A percentile compares a stretch with the other conserved stretches of the same genome.
Evolutionary conservation across 2,797 vertebrate species (phyloP).

Genomic region (Lutjanus campechanus): DNA sequence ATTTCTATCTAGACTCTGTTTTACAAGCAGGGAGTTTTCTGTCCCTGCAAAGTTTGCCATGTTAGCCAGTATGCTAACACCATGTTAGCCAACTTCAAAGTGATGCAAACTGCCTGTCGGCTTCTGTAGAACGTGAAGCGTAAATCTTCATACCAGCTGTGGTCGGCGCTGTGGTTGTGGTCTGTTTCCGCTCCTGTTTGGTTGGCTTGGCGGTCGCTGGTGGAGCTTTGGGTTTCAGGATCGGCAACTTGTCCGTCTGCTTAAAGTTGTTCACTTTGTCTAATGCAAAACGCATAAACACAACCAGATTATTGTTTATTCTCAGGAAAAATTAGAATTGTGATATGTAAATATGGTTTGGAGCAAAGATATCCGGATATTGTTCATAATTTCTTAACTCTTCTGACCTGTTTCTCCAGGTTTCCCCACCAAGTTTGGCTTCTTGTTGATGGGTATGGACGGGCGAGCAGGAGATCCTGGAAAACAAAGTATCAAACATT

Average conservation of each 20-base stretch:
- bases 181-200: slow-evolving; percentile 65
- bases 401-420: slow-evolving; percentile 74
- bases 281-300: slow-evolving; percentile 32
- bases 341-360: not conserved
- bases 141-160: slow-evolving; percentile 28
- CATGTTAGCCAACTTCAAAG: too few species aligned
- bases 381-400: fast-evolving
- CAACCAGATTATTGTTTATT: fast-evolving
- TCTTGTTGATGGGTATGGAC: slow-evolving; percentile 67
- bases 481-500: slow-evolving; percentile 24
- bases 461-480: slow-evolving; percentile 73
- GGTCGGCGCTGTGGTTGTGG: slow-evolving; percentile 43
- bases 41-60: too few species aligned
- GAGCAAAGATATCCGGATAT: not conserved
- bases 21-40: too few species aligned
- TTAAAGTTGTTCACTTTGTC: slow-evolving; percentile 75
- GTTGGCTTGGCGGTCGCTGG: slow-evolving; percentile 73
- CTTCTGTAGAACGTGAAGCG: not conserved
- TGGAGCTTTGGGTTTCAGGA: slow-evolving; percentile 68
- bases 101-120: not conserved
- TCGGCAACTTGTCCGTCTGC: slow-evolving; percentile 60
- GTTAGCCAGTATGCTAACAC: too few species aligned
- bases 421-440: slow-evolving; percentile 77
- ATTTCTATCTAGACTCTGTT: too few species aligned
- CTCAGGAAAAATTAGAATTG: not conserved